These are phyloP conservation scores for Acanthochromis polyacanthus DNA, from an alignment of 2,113 vertebrate species.

Conservation along the genomic window DNA sequence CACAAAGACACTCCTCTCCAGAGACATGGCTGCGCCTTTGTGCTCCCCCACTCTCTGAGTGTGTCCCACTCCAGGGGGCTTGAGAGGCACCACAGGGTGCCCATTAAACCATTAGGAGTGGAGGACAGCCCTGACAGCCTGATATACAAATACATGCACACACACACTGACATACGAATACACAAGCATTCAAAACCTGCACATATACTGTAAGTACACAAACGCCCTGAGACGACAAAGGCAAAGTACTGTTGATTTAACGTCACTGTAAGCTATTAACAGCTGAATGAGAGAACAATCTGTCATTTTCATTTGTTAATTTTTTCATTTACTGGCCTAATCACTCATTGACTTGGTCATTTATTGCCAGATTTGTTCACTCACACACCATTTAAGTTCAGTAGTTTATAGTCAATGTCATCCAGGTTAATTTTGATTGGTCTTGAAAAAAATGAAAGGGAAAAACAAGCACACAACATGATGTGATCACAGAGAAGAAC, in stretches of 20 bases:
- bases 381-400: slow-evolving; percentile 15
- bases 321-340: slow-evolving; percentile 12
- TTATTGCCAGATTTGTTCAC: slow-evolving; percentile 9
- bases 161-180: slow-evolving; percentile 46
- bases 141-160: slow-evolving; percentile 66
- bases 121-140: slow-evolving; percentile 76
- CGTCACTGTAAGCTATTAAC: slow-evolving; percentile 41
- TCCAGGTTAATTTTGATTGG: neutral
- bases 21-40: slow-evolving; percentile 80
- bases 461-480: neutral
- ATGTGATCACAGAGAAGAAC: neutral
- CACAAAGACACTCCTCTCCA: slow-evolving; percentile 79
- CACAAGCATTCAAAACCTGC: slow-evolving; percentile 47
- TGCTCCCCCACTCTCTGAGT: slow-evolving; percentile 72
- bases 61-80: slow-evolving; percentile 80
- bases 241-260: slow-evolving; percentile 54
- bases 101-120: slow-evolving; percentile 84
- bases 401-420: neutral
- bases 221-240: slow-evolving; percentile 52
- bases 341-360: slow-evolving; percentile 21
- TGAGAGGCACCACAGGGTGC: slow-evolving; percentile 82
- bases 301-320: slow-evolving; percentile 43
- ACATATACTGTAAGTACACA: slow-evolving; percentile 64
- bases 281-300: slow-evolving; percentile 40
- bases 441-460: neutral